Evolutionary conservation across 1,140 invertebrate genomes (phyloP).

Genomic region (Solenopsis fugax): DNA sequence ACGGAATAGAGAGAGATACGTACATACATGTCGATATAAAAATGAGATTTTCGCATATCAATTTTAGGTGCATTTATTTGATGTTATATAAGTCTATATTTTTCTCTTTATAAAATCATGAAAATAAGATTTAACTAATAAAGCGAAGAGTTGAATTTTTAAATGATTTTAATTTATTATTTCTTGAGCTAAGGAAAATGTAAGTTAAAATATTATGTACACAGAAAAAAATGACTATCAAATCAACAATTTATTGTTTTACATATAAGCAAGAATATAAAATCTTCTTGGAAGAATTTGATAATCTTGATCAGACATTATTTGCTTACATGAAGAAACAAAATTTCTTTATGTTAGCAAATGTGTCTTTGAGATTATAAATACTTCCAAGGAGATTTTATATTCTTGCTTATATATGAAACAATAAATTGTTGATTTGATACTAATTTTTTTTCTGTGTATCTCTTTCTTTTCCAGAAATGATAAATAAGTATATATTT

Average conservation of each 20-base stretch:
- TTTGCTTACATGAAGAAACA: too few relatives aligned
- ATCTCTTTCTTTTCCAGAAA: not conserved
- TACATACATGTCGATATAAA: not conserved
- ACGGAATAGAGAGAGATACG: not conserved
- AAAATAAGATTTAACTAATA: not conserved
- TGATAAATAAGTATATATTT: not conserved
- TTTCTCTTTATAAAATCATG: not conserved
- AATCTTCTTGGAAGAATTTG: too few relatives aligned
- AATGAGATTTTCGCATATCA: not conserved
- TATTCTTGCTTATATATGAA: too few relatives aligned
- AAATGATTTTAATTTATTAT: not conserved
- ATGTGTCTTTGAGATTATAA: too few relatives aligned
- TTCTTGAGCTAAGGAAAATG: not conserved
- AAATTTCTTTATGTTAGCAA: too few relatives aligned
- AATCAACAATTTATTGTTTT: too few relatives aligned
- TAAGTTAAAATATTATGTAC: not conserved
- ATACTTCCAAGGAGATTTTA: too few relatives aligned
- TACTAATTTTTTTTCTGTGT: too few relatives aligned
- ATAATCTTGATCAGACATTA: too few relatives aligned
- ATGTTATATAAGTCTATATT: slow-evolving; percentile 1
- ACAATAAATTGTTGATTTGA: too few relatives aligned
- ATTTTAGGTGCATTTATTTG: not conserved
- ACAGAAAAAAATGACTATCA: too few relatives aligned
- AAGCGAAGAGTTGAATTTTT: not conserved
- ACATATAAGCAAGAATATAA: too few relatives aligned